These are phyloP conservation scores for Drosophila eohydei DNA, from an alignment of 2,888 invertebrate species.

Conservation along the genomic window DNA sequence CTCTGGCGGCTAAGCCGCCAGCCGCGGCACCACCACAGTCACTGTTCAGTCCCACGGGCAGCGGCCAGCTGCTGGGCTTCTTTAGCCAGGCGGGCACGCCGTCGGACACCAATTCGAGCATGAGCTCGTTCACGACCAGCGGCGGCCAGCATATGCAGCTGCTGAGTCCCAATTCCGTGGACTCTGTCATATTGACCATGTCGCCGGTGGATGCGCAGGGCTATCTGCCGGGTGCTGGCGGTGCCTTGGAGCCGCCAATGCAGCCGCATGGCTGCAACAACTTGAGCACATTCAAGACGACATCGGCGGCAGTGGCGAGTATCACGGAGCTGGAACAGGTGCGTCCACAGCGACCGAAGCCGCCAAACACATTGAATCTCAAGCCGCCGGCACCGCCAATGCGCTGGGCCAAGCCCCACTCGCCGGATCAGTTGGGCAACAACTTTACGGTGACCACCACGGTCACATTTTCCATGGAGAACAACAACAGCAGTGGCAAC, in stretches of 20 bases:
- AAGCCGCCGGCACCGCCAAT: slow-evolving; percentile 94
- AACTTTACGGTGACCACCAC: slow-evolving; percentile 94
- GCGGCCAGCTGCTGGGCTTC: slow-evolving; percentile 73
- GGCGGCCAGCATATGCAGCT: slow-evolving; percentile 83
- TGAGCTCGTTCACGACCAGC: slow-evolving; percentile 90
- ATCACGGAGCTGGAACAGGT: slow-evolving; percentile 77
- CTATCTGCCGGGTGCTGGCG: slow-evolving; percentile 44
- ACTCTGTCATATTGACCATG: slow-evolving; percentile 91
- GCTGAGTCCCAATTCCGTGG: slow-evolving; percentile 87
- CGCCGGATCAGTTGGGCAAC: slow-evolving; percentile 86
- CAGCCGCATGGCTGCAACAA: slow-evolving; percentile 69
- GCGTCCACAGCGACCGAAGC: slow-evolving; percentile 90
- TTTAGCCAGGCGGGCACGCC: slow-evolving; percentile 86
- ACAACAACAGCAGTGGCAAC: slow-evolving; percentile 29
- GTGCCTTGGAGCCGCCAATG: slow-evolving; percentile 4
- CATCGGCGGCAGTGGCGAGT: slow-evolving; percentile 11
- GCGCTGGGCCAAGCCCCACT: slow-evolving; percentile 92
- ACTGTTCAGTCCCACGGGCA: slow-evolving; percentile 82
- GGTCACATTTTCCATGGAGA: slow-evolving; percentile 91
- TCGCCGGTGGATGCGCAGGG: slow-evolving; percentile 87
- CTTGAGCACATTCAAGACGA: slow-evolving; percentile 88
- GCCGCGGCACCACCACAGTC: slow-evolving; percentile 38
- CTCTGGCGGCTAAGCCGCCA: slow-evolving; percentile 37
- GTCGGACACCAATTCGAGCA: slow-evolving; percentile 89
- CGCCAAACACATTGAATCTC: slow-evolving; percentile 93